Evolutionary conservation across 2,113 vertebrate species (phyloP).

Genomic region (Tinamus guttatus): DNA sequence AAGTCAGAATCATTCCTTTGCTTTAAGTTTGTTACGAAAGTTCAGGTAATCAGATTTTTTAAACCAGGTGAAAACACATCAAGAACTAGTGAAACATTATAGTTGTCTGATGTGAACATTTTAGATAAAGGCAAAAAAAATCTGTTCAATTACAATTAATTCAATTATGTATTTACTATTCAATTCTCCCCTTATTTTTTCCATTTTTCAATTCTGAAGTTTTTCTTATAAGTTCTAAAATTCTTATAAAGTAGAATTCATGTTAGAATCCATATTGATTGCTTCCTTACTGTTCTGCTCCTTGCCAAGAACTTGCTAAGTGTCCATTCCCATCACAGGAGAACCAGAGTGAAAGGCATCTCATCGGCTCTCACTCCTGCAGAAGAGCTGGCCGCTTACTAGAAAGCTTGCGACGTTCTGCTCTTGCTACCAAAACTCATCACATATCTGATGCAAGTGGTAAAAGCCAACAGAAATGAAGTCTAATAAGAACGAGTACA

Average conservation of each 20-base stretch:
- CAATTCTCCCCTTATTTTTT: no score
- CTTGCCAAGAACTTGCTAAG: neutral
- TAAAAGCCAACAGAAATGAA: neutral
- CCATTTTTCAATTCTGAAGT: no score
- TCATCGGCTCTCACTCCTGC: neutral
- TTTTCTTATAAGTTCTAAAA: neutral
- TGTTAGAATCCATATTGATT: neutral
- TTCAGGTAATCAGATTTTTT: neutral
- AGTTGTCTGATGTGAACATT: neutral
- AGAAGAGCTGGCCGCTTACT: neutral
- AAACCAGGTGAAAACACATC: neutral
- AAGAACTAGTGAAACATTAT: neutral
- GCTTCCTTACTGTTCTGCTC: neutral
- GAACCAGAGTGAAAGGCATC: neutral
- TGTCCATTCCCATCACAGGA: neutral
- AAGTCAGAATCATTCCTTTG: neutral
- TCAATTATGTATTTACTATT: neutral
- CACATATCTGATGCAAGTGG: neutral
- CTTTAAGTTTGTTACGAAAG: constrained; percentile 21
- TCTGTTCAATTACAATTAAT: neutral
- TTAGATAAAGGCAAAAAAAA: neutral
- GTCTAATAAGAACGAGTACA: neutral
- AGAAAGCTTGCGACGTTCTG: neutral
- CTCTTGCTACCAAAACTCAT: neutral
- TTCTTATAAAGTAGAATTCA: neutral